Conservation (phyloP, 2,888 invertebrate genomes). For the Heliconius sara region DNA sequence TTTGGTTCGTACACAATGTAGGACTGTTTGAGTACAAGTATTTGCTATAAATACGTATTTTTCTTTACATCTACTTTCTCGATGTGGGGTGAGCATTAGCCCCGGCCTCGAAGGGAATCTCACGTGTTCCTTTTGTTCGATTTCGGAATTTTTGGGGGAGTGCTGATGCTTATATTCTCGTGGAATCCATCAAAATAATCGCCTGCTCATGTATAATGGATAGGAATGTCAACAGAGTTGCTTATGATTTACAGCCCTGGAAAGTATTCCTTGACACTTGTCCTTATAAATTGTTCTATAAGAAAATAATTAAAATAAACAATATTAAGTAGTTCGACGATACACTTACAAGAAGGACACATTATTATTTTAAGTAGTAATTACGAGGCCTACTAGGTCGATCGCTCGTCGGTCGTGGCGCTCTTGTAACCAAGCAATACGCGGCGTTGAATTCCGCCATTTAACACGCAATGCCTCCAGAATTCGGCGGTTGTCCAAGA, state of each 20-base stretch:
- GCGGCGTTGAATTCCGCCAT: no score
- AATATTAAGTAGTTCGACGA: not conserved
- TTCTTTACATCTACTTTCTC: slow-evolving; percentile 82
- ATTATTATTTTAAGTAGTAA: not conserved
- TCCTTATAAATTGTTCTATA: slow-evolving; percentile 6
- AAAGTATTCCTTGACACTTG: slow-evolving; percentile 48
- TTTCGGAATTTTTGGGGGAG: slow-evolving; percentile 81
- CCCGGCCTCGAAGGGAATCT: slow-evolving; percentile 77
- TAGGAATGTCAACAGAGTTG: slow-evolving; percentile 73
- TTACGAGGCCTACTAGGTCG: no score
- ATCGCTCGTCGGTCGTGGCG: no score
- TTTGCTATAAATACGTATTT: slow-evolving; percentile 85
- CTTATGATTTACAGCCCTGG: slow-evolving; percentile 66
- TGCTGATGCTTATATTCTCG: slow-evolving; percentile 78
- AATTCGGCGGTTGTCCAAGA: no score
- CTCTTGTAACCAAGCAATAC: no score
- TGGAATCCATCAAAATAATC: slow-evolving; percentile 83
- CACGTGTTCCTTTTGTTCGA: slow-evolving; percentile 82
- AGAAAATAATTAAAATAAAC: not conserved
- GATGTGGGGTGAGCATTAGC: slow-evolving; percentile 81
- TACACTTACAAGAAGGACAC: not conserved
- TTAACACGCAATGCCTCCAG: no score
- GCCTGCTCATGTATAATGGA: slow-evolving; percentile 78
- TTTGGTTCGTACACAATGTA: slow-evolving; percentile 85
- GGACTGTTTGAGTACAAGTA: slow-evolving; percentile 85